phyloP scores from a whole-genome alignment of 2,113 vertebrate species.

The Amphiprion percula region DNA sequence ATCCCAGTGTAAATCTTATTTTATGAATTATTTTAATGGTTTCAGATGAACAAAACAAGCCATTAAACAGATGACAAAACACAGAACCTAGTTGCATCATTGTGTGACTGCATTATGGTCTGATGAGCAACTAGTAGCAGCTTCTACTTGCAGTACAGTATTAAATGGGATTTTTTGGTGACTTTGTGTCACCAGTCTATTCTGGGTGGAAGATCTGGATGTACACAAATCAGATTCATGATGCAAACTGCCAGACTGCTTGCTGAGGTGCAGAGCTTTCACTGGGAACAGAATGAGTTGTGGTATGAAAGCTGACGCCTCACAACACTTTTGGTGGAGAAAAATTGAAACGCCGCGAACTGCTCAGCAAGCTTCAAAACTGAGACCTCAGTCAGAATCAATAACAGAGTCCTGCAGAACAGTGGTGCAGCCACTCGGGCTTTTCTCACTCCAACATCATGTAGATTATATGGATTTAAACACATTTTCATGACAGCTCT shows the following conservation, averaged over 20 bases:
- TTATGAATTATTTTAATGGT: too few relatives aligned
- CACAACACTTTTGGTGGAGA: background rate
- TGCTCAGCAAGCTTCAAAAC: background rate
- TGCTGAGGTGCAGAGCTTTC: background rate
- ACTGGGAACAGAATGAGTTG: constrained; percentile 4
- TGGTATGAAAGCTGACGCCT: constrained; percentile 5
- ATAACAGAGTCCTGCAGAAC: background rate
- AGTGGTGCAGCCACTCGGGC: background rate
- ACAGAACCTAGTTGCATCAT: too few relatives aligned
- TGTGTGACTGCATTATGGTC: background rate
- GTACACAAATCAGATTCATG: background rate
- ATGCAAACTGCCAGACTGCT: background rate
- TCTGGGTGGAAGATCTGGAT: background rate
- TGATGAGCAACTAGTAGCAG: background rate
- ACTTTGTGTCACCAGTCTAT: background rate
- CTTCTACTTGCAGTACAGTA: background rate
- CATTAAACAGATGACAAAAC: too few relatives aligned
- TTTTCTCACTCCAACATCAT: background rate
- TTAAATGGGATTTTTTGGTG: background rate
- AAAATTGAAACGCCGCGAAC: background rate
- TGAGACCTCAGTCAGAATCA: constrained; percentile 19
- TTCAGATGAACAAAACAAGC: too few relatives aligned
- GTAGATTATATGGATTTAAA: background rate
- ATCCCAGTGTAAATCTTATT: too few relatives aligned
- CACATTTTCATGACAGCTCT: background rate